A percentile compares a stretch with the other conserved stretches of the same genome.
phyloP scores from a whole-genome alignment of 1,140 invertebrate genomes.

The Pseudomyrmex pallidus region DNA sequence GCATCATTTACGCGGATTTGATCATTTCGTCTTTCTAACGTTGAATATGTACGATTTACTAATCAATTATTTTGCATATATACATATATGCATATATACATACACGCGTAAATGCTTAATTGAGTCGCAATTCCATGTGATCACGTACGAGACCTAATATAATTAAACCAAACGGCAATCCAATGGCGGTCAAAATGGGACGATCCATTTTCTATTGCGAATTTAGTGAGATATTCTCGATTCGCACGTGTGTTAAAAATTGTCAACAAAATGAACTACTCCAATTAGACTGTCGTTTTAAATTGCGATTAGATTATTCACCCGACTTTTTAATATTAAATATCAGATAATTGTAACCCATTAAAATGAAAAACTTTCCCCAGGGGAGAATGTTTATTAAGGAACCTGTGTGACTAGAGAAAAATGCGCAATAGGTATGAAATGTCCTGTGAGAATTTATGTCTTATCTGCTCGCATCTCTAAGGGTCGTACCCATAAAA shows the following conservation, averaged over 20 bases:
- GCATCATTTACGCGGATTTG: conserved; percentile 3
- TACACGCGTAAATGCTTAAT: not conserved
- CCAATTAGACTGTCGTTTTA: too few species aligned
- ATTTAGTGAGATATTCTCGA: not conserved
- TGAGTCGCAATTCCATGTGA: not conserved
- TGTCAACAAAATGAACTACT: too few species aligned
- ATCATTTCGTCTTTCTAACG: conserved; percentile 29
- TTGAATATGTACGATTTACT: not conserved
- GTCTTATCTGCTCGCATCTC: conserved; percentile 12
- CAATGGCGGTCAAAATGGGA: not conserved
- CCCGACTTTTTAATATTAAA: not conserved
- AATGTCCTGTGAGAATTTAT: conserved; percentile 30
- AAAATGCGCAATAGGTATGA: not conserved
- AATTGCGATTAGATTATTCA: too few species aligned
- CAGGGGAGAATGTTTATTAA: not conserved
- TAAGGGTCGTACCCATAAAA: conserved; percentile 40
- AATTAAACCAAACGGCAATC: conserved; percentile 8
- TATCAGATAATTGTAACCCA: not conserved
- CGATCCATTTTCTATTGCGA: not conserved
- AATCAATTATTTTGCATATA: conserved; percentile 38
- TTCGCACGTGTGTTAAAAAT: not conserved
- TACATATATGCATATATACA: not conserved
- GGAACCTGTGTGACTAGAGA: not conserved
- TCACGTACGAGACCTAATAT: not conserved
- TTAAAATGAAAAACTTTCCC: not conserved